Evolutionary conservation across 2,888 invertebrate genomes (phyloP).

Genomic region (Caenorhabditis sp.): DNA sequence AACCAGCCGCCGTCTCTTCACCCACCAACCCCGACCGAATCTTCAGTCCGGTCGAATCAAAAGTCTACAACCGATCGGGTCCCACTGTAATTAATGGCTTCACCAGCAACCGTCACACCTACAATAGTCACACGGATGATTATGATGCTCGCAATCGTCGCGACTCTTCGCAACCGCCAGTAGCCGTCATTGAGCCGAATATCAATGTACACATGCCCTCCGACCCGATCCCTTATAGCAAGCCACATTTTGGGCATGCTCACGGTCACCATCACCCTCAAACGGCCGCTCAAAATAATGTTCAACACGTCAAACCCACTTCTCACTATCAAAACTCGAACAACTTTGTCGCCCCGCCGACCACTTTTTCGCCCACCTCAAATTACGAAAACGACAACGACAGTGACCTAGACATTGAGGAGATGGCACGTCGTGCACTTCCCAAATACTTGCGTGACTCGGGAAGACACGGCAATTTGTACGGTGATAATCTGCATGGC

Average conservation of each 20-base stretch:
- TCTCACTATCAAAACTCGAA: constrained; percentile 28
- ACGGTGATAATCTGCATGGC: constrained; percentile 54
- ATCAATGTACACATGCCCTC: constrained; percentile 51
- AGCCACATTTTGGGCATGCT: constrained; percentile 43
- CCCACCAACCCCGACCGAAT: constrained; percentile 36
- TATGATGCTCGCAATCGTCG: constrained; percentile 44
- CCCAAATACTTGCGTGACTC: constrained; percentile 46
- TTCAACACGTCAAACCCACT: constrained; percentile 32
- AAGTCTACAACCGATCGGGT: constrained; percentile 47
- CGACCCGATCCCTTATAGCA: constrained; percentile 49
- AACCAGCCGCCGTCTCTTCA: not conserved
- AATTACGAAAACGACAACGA: constrained; percentile 58
- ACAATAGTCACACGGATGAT: constrained; percentile 56
- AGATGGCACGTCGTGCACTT: constrained; percentile 49
- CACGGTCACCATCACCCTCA: constrained; percentile 5
- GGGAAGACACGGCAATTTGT: constrained; percentile 32
- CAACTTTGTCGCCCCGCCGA: constrained; percentile 7
- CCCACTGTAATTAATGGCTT: constrained; percentile 64
- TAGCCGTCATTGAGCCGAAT: constrained; percentile 59
- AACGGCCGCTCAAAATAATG: too few relatives aligned
- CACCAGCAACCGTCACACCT: constrained; percentile 53
- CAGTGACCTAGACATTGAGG: constrained; percentile 58
- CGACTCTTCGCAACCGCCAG: constrained; percentile 56
- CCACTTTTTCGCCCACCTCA: constrained; percentile 42
- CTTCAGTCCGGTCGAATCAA: constrained; percentile 62